phyloP scores from a whole-genome alignment of 2,113 vertebrate species.

The Tachycineta bicolor region DNA sequence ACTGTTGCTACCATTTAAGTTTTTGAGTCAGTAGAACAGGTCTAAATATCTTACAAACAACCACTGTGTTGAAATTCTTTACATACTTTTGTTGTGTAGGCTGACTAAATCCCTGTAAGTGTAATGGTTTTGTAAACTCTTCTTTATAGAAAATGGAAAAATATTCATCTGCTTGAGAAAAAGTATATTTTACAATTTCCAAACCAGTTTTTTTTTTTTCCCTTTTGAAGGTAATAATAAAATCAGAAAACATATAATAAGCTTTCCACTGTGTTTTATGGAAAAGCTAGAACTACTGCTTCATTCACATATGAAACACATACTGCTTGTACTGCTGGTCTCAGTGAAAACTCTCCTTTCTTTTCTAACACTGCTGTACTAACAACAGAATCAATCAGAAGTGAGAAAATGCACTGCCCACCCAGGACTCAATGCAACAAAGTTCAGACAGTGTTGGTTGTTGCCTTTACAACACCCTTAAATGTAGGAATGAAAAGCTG shows the following conservation, averaged over 20 bases:
- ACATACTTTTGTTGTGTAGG: not conserved
- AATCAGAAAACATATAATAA: not conserved
- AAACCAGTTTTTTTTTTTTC: not conserved
- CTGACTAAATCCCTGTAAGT: not conserved
- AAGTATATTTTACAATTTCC: not conserved
- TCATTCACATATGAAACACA: not conserved
- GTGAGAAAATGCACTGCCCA: not conserved
- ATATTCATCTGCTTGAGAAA: not conserved
- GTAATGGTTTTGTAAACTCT: not conserved
- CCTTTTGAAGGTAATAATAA: not conserved
- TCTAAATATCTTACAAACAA: not conserved
- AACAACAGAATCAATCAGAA: not conserved
- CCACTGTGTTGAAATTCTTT: not conserved
- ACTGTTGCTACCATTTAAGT: not conserved
- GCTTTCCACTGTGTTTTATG: not conserved
- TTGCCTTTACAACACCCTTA: not conserved
- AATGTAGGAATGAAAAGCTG: not conserved
- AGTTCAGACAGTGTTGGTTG: not conserved
- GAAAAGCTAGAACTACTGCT: not conserved
- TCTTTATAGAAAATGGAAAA: not conserved
- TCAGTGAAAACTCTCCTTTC: not conserved
- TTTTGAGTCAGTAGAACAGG: not conserved
- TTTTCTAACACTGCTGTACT: not conserved
- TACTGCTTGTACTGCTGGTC: not conserved
- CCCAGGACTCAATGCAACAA: not conserved